Percentiles rank a stretch among this genome's conserved stretches.
phyloP scores from a whole-genome alignment of 2,888 invertebrate species.

The Sinopyrophorus schimmeli region DNA sequence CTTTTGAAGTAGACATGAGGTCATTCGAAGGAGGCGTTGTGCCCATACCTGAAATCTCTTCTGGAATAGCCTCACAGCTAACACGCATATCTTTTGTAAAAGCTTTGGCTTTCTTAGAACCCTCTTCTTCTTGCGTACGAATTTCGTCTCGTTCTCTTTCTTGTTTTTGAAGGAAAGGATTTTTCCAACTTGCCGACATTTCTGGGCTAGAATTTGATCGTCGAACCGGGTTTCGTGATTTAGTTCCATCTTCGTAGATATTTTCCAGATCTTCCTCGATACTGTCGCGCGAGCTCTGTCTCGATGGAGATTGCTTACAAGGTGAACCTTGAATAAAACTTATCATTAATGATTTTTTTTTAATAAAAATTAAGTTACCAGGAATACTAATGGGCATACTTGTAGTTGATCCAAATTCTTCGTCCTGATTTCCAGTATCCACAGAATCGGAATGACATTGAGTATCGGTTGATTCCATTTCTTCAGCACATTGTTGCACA shows the following conservation, averaged over 20 bases:
- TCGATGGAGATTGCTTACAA: conserved; percentile 53
- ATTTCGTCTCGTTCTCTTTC: conserved; percentile 38
- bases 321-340: conserved; percentile 39
- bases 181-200: conserved; percentile 87
- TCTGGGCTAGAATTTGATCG: conserved; percentile 91
- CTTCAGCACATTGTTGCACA: conserved; percentile 34
- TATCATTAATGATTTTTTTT: neutral
- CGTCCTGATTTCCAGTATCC: conserved; percentile 28
- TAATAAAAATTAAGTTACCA: conserved; percentile 43
- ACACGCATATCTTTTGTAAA: conserved; percentile 77
- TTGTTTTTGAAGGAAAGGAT: conserved; percentile 58
- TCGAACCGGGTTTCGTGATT: conserved; percentile 79
- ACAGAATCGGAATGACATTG: conserved; percentile 22
- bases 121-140: conserved; percentile 45
- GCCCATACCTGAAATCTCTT: conserved; percentile 72
- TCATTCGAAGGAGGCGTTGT: conserved; percentile 70
- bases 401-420: conserved; percentile 39
- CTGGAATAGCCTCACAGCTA: conserved; percentile 88
- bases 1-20: conserved; percentile 14
- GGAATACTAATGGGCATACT: conserved; percentile 70
- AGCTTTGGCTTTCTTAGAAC: conserved; percentile 64
- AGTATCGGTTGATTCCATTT: conserved; percentile 22
- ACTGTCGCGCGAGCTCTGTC: conserved; percentile 61
- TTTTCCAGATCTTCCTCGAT: conserved; percentile 58
- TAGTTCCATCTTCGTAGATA: conserved; percentile 47